Base-by-base conservation (phyloP, 2,888 invertebrate genomes). In the Drosophila eohydei region DNA sequence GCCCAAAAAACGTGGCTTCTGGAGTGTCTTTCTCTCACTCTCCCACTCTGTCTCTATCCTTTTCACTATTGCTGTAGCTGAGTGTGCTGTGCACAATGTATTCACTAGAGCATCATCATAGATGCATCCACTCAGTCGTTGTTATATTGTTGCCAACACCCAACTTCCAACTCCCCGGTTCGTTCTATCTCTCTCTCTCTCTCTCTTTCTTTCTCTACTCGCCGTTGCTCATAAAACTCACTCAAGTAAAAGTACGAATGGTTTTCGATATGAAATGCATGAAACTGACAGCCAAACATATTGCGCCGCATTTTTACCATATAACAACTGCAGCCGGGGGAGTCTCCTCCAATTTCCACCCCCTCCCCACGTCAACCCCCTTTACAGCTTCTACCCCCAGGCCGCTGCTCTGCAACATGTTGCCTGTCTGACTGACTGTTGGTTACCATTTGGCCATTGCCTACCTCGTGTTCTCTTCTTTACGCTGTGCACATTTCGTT, bases 221-320 rank as follows among this genome's bases (percentile, higher is more conserved):
- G 71, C 68, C 65, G 78, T 68, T 86, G 85, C 88, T 88, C 86
- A 86, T 86, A 86, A 86, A 86, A 89, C 89, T 86, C 86, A 89
- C 89, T 86, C 88, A 89, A 86, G 86, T 88, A 86, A 89, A 85
- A 88, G 85, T 88, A 88, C 89, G 90, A 89, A 86, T 88, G 89
- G 80, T 86, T 86, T 86, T 89, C 86, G 86, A 86, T 86, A 86
- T 86, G 89, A 86, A 89, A 86, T 86, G 89, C 86, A 86, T 86
- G 86, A 88, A 86, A 89, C 86, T 86, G 89, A 86, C 89, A 86
- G 86, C 76, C 86, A 78, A 86, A 86, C 88, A 86, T 86, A 86
- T 86, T 89, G 89, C 89, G 85, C 75, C 85, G 74, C 78, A 87
- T 83, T 79, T 83, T 83, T 81, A 77, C 80, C 83, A 79, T 70